Conservation (phyloP, 2,888 invertebrate species). For the Agriopis aurantiaria region DNA sequence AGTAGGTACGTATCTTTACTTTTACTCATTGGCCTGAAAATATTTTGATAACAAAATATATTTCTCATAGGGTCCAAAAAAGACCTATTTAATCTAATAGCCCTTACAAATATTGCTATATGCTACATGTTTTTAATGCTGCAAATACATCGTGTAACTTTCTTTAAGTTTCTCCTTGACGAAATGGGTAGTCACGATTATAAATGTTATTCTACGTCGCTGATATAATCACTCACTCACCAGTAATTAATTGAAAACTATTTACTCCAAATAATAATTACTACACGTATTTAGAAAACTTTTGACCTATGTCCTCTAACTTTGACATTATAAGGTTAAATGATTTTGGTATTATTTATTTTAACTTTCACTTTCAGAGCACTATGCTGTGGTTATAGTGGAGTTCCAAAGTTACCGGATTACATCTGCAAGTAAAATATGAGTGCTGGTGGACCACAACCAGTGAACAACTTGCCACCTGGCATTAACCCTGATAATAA, state of each 20-base stretch:
- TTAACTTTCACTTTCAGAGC: conserved; percentile 71
- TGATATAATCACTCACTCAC: conserved; percentile 16
- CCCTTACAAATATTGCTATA: conserved; percentile 5
- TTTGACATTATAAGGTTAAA: conserved; percentile 67
- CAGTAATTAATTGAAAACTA: background rate
- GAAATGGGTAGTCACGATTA: conserved; percentile 14
- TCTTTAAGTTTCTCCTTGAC: conserved; percentile 38
- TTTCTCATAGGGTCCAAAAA: background rate
- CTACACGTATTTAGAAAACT: conserved; percentile 41
- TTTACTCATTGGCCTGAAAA: conserved; percentile 66
- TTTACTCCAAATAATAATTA: conserved; percentile 3
- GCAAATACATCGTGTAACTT: conserved; percentile 14
- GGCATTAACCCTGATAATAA: conserved; percentile 85
- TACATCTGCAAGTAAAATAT: conserved; percentile 49
- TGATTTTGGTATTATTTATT: conserved; percentile 23
- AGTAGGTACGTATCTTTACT: conserved; percentile 67
- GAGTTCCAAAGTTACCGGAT: conserved; percentile 25
- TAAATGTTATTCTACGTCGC: conserved; percentile 16
- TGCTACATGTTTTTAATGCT: background rate
- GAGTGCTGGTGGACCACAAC: conserved; percentile 74
- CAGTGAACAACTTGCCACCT: conserved; percentile 77
- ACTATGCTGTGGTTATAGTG: conserved; percentile 55
- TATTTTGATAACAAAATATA: conserved; percentile 40
- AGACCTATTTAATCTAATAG: background rate
- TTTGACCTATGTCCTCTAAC: conserved; percentile 61